Percentiles rank a stretch among this genome's conserved stretches.
Conservation (phyloP, 2,113 vertebrate genomes). For the Taxidea taxus region DNA sequence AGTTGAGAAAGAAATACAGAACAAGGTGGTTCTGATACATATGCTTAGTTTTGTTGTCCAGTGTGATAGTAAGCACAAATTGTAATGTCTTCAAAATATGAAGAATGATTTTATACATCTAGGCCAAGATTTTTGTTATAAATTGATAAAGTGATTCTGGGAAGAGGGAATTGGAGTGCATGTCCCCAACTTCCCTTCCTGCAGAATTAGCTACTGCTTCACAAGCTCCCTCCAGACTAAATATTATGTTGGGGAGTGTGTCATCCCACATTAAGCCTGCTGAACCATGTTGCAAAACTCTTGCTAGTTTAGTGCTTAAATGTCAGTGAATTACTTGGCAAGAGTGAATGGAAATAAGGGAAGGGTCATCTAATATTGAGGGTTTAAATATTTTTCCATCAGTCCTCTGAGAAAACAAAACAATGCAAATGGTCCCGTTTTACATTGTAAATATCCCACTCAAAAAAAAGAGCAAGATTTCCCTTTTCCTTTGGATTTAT, state of each 20-base stretch:
- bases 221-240: neutral
- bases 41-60: neutral
- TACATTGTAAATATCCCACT: neutral
- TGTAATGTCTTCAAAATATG: neutral
- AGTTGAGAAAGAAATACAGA: neutral
- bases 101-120: neutral
- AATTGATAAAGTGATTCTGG: constrained; percentile 30
- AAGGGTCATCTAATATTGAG: constrained; percentile 21
- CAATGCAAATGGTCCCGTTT: neutral
- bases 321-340: constrained; percentile 19
- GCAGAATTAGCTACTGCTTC: constrained; percentile 4
- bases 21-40: neutral
- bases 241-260: constrained; percentile 32
- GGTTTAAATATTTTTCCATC: neutral
- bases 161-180: neutral
- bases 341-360: neutral
- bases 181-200: neutral
- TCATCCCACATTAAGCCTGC: neutral
- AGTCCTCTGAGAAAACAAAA: neutral
- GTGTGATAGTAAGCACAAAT: neutral
- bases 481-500: neutral
- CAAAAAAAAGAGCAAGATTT: neutral
- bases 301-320: neutral
- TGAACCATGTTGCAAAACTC: neutral
- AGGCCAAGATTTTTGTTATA: neutral